A percentile compares a stretch with the other conserved stretches of the same genome.
These are phyloP conservation scores for Drosophila siamana DNA, from an alignment of 2,888 invertebrate genomes.

Conservation along the genomic window DNA sequence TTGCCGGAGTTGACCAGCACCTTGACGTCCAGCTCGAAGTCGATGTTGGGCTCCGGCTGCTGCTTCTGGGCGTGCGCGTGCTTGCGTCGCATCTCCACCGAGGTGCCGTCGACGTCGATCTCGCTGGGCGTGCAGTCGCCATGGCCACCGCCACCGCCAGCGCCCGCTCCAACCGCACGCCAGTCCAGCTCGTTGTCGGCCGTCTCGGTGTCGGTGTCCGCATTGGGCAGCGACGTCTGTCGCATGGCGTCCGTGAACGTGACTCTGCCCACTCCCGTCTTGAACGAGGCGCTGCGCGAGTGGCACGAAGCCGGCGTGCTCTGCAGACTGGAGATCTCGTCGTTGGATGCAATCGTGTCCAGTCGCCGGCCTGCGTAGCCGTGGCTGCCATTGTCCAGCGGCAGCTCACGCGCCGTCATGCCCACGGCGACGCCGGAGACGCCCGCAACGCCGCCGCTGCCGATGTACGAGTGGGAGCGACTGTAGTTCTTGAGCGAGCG, in stretches of 20 bases:
- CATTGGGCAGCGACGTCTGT: slow-evolving; percentile 92
- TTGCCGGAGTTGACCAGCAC: slow-evolving; percentile 98
- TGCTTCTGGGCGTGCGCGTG: slow-evolving; percentile 84
- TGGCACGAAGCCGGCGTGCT: slow-evolving; percentile 91
- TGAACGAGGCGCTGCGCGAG: slow-evolving; percentile 90
- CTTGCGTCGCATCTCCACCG: slow-evolving; percentile 88
- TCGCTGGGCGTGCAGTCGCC: slow-evolving; percentile 83
- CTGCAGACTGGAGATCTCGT: slow-evolving; percentile 84
- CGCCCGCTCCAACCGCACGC: slow-evolving; percentile 48
- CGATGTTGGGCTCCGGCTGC: slow-evolving; percentile 94
- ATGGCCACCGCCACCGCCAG: slow-evolving; percentile 52
- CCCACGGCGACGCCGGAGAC: slow-evolving; percentile 87
- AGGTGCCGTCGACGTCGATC: slow-evolving; percentile 89
- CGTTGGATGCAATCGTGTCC: slow-evolving; percentile 85
- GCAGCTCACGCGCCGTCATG: slow-evolving; percentile 86
- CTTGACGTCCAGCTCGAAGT: slow-evolving; percentile 97
- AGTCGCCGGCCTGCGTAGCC: slow-evolving; percentile 76
- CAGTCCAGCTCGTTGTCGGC: slow-evolving; percentile 86
- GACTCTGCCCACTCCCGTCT: slow-evolving; percentile 86
- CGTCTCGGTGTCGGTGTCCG: slow-evolving; percentile 89
- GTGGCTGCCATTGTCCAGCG: slow-evolving; percentile 84
- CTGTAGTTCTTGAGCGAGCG: slow-evolving; percentile 87
- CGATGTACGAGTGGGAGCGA: slow-evolving; percentile 92
- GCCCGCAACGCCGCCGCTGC: slow-evolving; percentile 86
- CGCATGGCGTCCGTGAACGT: slow-evolving; percentile 85